Conservation (phyloP, 2,888 invertebrate species). For the Cybosia mesomella region DNA sequence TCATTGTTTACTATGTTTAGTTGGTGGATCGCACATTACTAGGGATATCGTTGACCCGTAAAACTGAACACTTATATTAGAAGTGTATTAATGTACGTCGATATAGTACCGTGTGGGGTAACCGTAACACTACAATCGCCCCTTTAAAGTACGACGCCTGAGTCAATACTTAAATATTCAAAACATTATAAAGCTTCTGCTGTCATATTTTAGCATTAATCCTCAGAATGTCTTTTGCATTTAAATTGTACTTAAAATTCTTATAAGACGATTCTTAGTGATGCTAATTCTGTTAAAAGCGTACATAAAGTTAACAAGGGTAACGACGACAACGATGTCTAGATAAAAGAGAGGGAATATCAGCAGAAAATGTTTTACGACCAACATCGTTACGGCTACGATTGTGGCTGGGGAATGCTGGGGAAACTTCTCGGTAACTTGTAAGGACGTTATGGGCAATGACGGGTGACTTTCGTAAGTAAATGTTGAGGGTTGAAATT, state of each 20-base stretch:
- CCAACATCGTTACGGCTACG: constrained; percentile 52
- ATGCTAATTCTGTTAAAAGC: constrained; percentile 29
- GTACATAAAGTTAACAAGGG: constrained; percentile 39
- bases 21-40: background rate
- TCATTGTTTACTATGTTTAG: no score
- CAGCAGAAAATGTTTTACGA: constrained; percentile 49
- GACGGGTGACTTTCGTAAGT: background rate
- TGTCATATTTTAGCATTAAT: background rate
- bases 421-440: constrained; percentile 39
- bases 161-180: background rate
- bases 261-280: constrained; percentile 12
- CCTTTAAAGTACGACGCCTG: background rate
- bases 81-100: background rate
- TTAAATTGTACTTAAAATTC: constrained; percentile 9
- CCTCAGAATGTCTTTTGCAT: background rate
- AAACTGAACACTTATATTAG: background rate
- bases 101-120: background rate
- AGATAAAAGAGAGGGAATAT: constrained; percentile 31
- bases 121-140: no score
- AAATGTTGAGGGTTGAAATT: background rate
- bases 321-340: constrained; percentile 29
- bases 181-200: background rate
- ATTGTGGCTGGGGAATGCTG: constrained; percentile 51
- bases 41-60: background rate
- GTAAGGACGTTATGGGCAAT: constrained; percentile 41